A percentile compares a stretch with the other conserved stretches of the same genome.
These are phyloP conservation scores for Spongilla lacustris DNA, from an alignment of 37 sponge, comb jelly and placozoan genomes.

Conservation along the genomic window DNA sequence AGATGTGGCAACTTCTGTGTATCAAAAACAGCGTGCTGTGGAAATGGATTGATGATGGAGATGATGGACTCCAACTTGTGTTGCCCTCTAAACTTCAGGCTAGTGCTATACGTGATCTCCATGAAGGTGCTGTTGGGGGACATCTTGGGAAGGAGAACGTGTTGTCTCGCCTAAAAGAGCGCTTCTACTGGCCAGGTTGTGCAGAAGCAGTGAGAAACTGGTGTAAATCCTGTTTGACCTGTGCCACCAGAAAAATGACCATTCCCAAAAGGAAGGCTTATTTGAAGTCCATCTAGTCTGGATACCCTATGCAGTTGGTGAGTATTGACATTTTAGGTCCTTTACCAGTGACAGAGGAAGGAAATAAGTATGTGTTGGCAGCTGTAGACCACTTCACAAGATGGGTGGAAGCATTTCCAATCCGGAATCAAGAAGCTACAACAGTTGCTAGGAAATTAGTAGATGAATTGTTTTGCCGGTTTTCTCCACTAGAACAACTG, in stretches of 20 bases:
- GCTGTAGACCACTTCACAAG: no score
- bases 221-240: neutral
- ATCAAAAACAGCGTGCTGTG: no score
- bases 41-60: neutral
- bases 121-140: slow-evolving; percentile 4
- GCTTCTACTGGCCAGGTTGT: neutral
- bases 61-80: slow-evolving; percentile 7
- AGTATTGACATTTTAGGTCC: slow-evolving; percentile 12
- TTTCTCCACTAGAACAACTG: no score
- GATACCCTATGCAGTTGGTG: no score
- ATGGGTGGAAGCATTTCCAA: no score
- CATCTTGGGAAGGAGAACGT: neutral
- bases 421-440: no score
- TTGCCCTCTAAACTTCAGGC: neutral
- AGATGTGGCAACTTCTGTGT: no score
- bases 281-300: neutral
- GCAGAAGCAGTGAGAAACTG: neutral
- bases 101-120: neutral
- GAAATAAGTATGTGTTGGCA: slow-evolving; percentile 1
- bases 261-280: neutral
- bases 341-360: neutral
- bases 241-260: neutral
- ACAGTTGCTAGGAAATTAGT: no score
- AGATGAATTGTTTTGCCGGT: no score
- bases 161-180: neutral